phyloP scores from a whole-genome alignment of 2,113 vertebrate genomes.

The Mormoops blainvillei region DNA sequence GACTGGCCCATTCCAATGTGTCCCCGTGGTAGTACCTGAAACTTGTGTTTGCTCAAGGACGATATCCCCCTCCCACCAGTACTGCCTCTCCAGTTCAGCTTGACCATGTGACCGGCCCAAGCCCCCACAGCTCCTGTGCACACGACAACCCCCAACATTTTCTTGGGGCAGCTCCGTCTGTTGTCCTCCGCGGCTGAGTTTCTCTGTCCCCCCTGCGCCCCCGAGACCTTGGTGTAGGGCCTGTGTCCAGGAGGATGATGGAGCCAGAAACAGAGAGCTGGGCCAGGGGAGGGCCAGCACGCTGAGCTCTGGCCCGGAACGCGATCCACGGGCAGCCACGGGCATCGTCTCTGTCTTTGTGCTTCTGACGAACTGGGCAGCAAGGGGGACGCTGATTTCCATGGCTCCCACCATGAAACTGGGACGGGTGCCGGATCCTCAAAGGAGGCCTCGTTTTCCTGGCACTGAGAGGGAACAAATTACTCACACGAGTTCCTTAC shows the following conservation, averaged over 20 bases:
- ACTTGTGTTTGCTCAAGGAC: neutral
- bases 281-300: neutral
- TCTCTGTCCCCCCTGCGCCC: neutral
- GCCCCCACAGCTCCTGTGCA: accelerated
- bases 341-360: neutral
- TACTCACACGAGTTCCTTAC: neutral
- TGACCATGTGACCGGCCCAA: too few relatives aligned
- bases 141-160: neutral
- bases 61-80: neutral
- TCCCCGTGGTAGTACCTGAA: accelerated
- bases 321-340: accelerated
- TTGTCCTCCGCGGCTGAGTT: accelerated
- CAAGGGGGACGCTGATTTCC: neutral
- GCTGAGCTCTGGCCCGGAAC: neutral
- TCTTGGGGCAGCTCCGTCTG: neutral
- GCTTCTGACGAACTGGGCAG: neutral
- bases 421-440: neutral
- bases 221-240: neutral
- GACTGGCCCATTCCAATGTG: accelerated
- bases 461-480: neutral
- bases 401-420: neutral
- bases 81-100: neutral
- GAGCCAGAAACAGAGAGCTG: neutral
- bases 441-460: neutral
- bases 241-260: neutral